Base-by-base conservation (phyloP, 2,888 invertebrate species). In the Brenthis hecate region DNA sequence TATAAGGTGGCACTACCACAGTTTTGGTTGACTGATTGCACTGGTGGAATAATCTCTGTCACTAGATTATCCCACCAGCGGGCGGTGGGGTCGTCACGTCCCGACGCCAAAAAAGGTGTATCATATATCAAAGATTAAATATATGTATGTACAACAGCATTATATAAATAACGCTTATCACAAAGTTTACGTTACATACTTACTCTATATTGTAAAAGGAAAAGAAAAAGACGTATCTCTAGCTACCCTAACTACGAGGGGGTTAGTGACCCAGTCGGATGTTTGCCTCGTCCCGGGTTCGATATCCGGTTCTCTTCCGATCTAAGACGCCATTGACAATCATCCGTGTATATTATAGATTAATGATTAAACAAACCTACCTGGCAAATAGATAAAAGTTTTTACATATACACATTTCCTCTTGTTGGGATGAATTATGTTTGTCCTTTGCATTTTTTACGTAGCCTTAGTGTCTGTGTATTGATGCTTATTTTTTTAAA, bases 191-290 rank as follows among this genome's bases (percentile, higher is more conserved):
- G 50, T 32, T 11, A 6, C 11, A 32, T 60, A 60, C 32, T n/a
- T 60, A 60, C 16, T n/a, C 13, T 60, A 14, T 43, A 54, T 54
- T 54, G 36, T 62, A 62, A 62, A 51, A 36, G 19, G 56, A 47
- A 62, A 60, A 23, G 14, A 61, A 61, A 62, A 61, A 63, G 19
- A 8, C 51, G 60, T 28, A 16, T 50, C 61, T 77, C 85, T 81
- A 82, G 81, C 81, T 79, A 64, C 72, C 74, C 70, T 57, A 61
- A 32, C 19, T 61, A 57, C 56, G 48, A 53, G 71, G 79, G 81
- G 89, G 87, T 88, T 80, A 88, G 77, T 87, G 88, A 87, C 86
- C 88, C 84, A 73, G 73, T 75, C 77, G 81, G 78, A 81, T 78
- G 80, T 78, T 76, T 76, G 78, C 77, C 80, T 75, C 77, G 85